A percentile compares a stretch with the other conserved stretches of the same genome.
Conservation (phyloP, 2,797 vertebrate species). For the Benthosema pterotum region DNA sequence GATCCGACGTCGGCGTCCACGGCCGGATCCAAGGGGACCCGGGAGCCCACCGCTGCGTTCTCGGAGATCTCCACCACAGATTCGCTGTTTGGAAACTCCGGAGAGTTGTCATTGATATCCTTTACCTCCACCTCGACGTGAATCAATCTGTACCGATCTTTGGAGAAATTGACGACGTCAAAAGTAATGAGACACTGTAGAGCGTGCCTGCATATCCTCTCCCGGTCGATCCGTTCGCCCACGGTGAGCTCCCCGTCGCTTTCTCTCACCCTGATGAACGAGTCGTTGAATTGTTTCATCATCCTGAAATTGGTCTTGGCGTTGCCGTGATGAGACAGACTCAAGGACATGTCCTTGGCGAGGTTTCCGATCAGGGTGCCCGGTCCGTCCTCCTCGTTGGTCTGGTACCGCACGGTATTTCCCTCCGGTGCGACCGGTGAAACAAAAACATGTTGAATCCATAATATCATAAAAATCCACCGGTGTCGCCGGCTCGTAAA, state of each 20-base stretch:
- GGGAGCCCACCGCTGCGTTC: constrained; percentile 86
- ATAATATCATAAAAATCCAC: constrained; percentile 68
- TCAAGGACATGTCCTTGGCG: constrained; percentile 91
- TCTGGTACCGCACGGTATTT: constrained; percentile 92
- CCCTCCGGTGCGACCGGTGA: constrained; percentile 72
- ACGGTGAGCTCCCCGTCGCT: constrained; percentile 90
- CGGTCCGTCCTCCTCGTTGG: constrained; percentile 89
- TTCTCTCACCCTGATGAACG: constrained; percentile 89
- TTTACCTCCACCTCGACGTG: constrained; percentile 95
- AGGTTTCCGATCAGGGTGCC: constrained; percentile 93
- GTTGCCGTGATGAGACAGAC: constrained; percentile 65
- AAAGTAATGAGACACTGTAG: constrained; percentile 89
- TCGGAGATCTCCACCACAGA: constrained; percentile 91
- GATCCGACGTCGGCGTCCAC: constrained; percentile 90
- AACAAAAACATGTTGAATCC: constrained; percentile 61
- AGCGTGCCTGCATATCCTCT: constrained; percentile 87
- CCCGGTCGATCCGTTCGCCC: constrained; percentile 90
- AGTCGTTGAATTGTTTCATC: constrained; percentile 91
- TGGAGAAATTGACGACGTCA: constrained; percentile 93
- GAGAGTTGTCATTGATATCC: constrained; percentile 93
- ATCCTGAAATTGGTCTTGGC: constrained; percentile 87
- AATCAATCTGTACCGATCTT: constrained; percentile 90
- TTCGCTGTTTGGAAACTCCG: constrained; percentile 86
- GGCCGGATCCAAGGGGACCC: constrained; percentile 88
- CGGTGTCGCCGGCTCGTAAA: constrained; percentile 60